Conservation (phyloP, 1,140 invertebrate genomes). For the Drosophila ficusphila region DNA sequence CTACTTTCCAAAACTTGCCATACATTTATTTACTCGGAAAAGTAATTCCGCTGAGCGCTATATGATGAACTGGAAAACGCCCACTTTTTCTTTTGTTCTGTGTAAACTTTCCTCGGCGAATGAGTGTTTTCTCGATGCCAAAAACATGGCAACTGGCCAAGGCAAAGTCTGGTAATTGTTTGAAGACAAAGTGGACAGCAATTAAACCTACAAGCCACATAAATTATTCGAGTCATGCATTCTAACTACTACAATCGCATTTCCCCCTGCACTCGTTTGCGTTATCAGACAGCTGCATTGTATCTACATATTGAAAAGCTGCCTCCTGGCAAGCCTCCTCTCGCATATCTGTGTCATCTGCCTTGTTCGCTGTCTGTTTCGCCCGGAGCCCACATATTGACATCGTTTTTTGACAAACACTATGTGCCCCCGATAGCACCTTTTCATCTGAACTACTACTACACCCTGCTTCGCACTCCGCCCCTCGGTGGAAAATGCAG, state of each 20-base stretch:
- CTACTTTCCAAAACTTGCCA: constrained; percentile 29
- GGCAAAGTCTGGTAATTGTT: constrained; percentile 12
- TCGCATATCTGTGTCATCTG: constrained; percentile 69
- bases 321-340: constrained; percentile 4
- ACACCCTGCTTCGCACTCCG: constrained; percentile 8
- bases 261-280: constrained; percentile 4
- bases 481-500: constrained; percentile 42
- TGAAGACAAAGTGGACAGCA: constrained; percentile 2
- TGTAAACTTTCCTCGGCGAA: neutral
- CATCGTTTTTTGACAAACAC: constrained; percentile 74
- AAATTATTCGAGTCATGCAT: constrained; percentile 31
- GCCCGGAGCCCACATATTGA: constrained; percentile 59
- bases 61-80: constrained; percentile 39
- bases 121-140: neutral
- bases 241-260: constrained; percentile 18
- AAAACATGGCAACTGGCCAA: constrained; percentile 19
- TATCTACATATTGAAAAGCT: constrained; percentile 25
- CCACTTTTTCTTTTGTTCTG: constrained; percentile 23
- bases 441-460: constrained; percentile 20
- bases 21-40: constrained; percentile 49
- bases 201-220: constrained; percentile 9
- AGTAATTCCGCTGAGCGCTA: constrained; percentile 29
- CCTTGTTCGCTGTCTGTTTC: constrained; percentile 31
- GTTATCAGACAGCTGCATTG: constrained; percentile 47
- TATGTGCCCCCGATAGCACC: constrained; percentile 33